Percentiles rank a stretch among this genome's conserved stretches.
Conservation (phyloP, 1,140 invertebrate species). For the Eriosoma lanigerum region DNA sequence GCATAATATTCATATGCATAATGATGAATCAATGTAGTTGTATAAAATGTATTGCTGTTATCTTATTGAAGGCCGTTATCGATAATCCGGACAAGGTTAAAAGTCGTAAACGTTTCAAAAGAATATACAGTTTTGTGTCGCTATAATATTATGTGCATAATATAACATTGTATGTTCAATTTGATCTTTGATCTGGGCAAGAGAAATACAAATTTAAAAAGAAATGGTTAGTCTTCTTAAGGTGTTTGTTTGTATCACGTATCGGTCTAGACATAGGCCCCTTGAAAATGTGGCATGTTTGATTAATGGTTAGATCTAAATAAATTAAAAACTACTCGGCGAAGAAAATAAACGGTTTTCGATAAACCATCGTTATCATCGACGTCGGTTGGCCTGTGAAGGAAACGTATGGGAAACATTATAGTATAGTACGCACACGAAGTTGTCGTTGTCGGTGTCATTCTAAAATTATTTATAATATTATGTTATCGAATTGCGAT, state of each 20-base stretch:
- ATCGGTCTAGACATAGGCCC: background rate
- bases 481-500: background rate
- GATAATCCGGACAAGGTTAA: conserved; percentile 43
- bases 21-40: conserved; percentile 2
- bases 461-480: background rate
- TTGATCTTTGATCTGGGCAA: conserved; percentile 9
- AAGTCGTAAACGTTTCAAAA: conserved; percentile 23
- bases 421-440: background rate
- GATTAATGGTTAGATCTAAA: conserved; percentile 5
- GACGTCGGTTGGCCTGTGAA: background rate
- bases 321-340: background rate
- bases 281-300: background rate
- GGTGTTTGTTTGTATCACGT: background rate
- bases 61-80: conserved; percentile 34
- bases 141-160: background rate
- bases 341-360: conserved; percentile 5
- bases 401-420: background rate
- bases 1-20: no score
- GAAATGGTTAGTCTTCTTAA: background rate
- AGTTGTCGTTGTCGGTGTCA: background rate
- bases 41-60: background rate
- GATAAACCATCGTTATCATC: background rate
- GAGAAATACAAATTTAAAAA: background rate
- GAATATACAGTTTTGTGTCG: conserved; percentile 4
- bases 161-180: background rate